phyloP scores from a whole-genome alignment of 2,888 invertebrate genomes.

The Neuroscelio doddi region DNA sequence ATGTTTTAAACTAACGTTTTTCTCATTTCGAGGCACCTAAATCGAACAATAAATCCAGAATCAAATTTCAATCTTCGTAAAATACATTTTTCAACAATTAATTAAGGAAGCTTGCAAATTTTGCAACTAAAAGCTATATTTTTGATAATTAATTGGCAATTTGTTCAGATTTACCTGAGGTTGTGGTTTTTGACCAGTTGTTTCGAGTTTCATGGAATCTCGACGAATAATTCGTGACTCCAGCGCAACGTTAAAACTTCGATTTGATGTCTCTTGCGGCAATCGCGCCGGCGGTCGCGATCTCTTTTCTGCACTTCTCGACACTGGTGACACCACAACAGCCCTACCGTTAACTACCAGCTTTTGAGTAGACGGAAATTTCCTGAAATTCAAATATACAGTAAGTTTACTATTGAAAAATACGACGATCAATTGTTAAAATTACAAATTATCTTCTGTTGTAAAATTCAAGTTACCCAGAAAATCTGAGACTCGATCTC shows the following conservation, averaged over 20 bases:
- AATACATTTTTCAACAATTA: too few species aligned
- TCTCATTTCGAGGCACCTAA: constrained; percentile 39
- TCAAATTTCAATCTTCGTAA: too few species aligned
- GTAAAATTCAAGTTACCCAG: constrained; percentile 22
- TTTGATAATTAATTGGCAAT: too few species aligned
- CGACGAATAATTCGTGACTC: constrained; percentile 65
- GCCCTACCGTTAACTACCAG: constrained; percentile 73
- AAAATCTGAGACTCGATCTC: constrained; percentile 72
- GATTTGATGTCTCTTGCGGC: constrained; percentile 46
- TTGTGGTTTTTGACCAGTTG: constrained; percentile 65
- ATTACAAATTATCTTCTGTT: too few species aligned
- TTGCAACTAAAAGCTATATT: too few species aligned
- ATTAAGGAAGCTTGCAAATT: too few species aligned
- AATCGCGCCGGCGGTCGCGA: constrained; percentile 60
- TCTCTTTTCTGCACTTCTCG: constrained; percentile 54
- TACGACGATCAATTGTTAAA: not conserved
- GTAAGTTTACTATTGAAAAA: too few species aligned
- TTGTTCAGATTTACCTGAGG: constrained; percentile 51
- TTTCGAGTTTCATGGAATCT: constrained; percentile 63
- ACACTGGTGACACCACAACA: constrained; percentile 60
- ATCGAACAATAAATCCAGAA: not conserved
- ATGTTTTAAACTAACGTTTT: constrained; percentile 41
- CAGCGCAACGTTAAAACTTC: constrained; percentile 56
- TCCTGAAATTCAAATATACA: constrained; percentile 16
- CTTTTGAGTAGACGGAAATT: constrained; percentile 70